Evolutionary conservation across 2,113 vertebrate genomes (phyloP).

Genomic region (Solea senegalensis): DNA sequence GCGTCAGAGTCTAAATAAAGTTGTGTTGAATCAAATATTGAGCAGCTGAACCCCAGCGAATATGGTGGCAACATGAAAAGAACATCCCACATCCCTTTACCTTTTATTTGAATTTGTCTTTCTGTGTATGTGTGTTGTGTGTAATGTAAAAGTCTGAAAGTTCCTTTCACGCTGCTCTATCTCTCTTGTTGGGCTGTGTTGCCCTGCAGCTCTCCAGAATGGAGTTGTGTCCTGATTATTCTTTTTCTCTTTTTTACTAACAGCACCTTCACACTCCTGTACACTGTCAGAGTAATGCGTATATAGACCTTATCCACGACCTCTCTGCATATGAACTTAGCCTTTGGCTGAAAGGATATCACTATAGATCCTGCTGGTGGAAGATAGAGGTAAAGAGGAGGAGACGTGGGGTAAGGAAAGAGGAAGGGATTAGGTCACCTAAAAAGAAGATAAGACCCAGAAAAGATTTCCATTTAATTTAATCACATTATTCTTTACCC

Average conservation of each 20-base stretch:
- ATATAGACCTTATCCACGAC: conserved; percentile 50
- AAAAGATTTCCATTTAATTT: conserved; percentile 49
- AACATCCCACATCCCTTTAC: conserved; percentile 32
- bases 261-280: conserved; percentile 47
- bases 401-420: background rate
- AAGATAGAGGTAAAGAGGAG: background rate
- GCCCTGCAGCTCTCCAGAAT: conserved; percentile 54
- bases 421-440: conserved; percentile 44
- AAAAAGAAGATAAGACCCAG: conserved; percentile 49
- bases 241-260: conserved; percentile 42
- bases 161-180: conserved; percentile 36
- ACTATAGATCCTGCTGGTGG: background rate
- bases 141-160: conserved; percentile 23
- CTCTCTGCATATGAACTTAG: conserved; percentile 66
- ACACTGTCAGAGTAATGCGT: conserved; percentile 51
- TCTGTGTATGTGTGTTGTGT: conserved; percentile 13
- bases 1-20: conserved; percentile 42
- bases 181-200: conserved; percentile 36
- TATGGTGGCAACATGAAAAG: conserved; percentile 22
- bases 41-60: conserved; percentile 54
- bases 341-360: conserved; percentile 30
- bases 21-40: conserved; percentile 71
- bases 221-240: conserved; percentile 38
- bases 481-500: conserved; percentile 51
- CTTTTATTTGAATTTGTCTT: conserved; percentile 29